phyloP scores from a whole-genome alignment of 2,113 vertebrate genomes.

The Lagopus leucura region DNA sequence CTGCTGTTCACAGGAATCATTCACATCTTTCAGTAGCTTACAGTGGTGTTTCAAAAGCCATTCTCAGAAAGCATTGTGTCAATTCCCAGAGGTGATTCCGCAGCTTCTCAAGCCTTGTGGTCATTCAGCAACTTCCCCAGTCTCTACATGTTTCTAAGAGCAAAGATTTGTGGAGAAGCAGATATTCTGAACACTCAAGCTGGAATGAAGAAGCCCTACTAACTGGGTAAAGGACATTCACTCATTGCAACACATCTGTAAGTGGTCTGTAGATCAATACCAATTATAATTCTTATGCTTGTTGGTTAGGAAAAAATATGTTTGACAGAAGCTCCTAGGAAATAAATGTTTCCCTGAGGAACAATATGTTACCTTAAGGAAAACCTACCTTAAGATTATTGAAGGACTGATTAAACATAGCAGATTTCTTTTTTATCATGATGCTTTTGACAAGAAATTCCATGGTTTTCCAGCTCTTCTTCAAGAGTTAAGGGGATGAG shows the following conservation, averaged over 20 bases:
- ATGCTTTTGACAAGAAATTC: neutral
- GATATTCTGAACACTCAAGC: neutral
- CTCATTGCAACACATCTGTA: neutral
- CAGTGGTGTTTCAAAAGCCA: neutral
- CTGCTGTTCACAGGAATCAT: neutral
- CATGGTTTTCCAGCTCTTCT: neutral
- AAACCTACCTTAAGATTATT: neutral
- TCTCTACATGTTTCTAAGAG: neutral
- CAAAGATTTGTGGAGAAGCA: neutral
- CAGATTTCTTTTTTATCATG: neutral
- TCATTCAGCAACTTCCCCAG: neutral
- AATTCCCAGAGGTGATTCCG: neutral
- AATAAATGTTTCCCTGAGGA: neutral
- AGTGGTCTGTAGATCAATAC: neutral
- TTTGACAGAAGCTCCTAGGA: neutral
- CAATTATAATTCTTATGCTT: neutral
- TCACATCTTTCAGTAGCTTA: neutral
- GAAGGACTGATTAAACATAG: neutral
- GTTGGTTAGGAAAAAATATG: neutral
- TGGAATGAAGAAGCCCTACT: neutral
- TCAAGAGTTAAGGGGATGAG: neutral
- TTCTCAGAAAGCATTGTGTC: neutral
- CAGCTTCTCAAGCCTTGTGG: accelerated
- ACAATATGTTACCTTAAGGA: neutral
- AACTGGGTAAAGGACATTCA: neutral